Percentiles rank a stretch among this genome's conserved stretches.
These are phyloP conservation scores for Anabas testudineus DNA, from an alignment of 2,797 vertebrate species.

Conservation along the genomic window DNA sequence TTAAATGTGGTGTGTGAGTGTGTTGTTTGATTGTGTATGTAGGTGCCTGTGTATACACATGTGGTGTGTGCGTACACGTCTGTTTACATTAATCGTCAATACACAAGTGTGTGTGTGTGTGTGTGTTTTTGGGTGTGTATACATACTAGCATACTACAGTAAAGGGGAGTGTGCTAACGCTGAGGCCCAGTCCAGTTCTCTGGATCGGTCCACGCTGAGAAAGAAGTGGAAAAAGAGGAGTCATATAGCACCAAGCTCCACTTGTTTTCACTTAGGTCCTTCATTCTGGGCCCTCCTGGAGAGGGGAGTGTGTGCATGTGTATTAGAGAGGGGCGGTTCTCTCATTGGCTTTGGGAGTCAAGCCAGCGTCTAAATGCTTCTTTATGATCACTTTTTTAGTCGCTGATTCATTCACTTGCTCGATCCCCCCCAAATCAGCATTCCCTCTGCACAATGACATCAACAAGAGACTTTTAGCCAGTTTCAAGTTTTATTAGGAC, in stretches of 20 bases:
- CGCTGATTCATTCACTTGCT: constrained; percentile 28
- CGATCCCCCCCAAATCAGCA: constrained; percentile 47
- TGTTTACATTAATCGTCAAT: constrained; percentile 53
- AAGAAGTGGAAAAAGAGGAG: constrained; percentile 74
- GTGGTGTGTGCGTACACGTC: constrained; percentile 35
- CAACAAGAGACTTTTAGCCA: constrained; percentile 50
- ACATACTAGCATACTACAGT: constrained; percentile 28
- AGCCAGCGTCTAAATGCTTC: constrained; percentile 48
- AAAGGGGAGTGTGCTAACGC: constrained; percentile 40
- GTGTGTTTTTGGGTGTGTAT: constrained; percentile 38
- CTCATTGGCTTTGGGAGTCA: constrained; percentile 44
- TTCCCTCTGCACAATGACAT: constrained; percentile 71
- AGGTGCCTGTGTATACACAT: constrained; percentile 13
- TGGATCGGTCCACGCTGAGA: constrained; percentile 45
- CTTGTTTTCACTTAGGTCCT: constrained; percentile 84
- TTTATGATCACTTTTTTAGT: constrained; percentile 38
- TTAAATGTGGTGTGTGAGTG: constrained; percentile 53
- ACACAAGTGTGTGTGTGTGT: constrained; percentile 35
- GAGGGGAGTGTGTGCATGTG: constrained; percentile 11
- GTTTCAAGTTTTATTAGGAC: constrained; percentile 49
- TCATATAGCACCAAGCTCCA: constrained; percentile 71
- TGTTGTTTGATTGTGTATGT: constrained; percentile 52
- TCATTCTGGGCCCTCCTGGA: constrained; percentile 65
- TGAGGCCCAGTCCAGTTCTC: constrained; percentile 53
- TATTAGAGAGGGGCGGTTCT: constrained; percentile 35